phyloP scores from a whole-genome alignment of 2,113 vertebrate genomes.

The Amia ocellicauda region DNA sequence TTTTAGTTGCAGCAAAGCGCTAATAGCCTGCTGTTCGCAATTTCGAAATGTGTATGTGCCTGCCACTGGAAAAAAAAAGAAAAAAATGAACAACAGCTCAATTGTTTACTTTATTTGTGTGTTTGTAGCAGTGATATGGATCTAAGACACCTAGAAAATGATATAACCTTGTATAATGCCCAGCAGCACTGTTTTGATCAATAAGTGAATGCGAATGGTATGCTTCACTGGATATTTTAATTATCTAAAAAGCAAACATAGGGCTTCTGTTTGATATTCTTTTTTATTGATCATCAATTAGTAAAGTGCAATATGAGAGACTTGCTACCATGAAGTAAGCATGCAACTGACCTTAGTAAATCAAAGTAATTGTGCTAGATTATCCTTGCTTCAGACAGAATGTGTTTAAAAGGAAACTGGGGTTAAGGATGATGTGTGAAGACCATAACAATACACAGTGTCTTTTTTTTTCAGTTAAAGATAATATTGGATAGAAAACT shows the following conservation, averaged over 20 bases:
- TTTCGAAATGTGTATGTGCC: not conserved
- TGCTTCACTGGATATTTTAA: not conserved
- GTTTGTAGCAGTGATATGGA: not conserved
- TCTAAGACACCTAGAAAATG: not conserved
- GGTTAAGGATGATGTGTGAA: no score
- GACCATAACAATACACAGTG: no score
- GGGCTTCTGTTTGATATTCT: not conserved
- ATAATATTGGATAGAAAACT: no score
- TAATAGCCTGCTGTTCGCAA: conserved; percentile 2
- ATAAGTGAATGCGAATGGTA: not conserved
- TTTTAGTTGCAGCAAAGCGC: not conserved
- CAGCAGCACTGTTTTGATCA: not conserved
- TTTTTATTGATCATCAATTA: not conserved
- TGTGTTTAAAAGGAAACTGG: no score
- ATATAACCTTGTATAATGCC: not conserved
- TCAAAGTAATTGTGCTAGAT: no score
- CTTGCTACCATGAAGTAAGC: no score
- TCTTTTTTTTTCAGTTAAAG: no score
- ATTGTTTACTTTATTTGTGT: not conserved
- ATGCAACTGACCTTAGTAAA: no score
- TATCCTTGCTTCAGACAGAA: no score
- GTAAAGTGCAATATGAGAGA: not conserved
- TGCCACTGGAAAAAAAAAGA: not conserved
- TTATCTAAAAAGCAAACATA: conserved; percentile 17
- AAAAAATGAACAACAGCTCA: no score